These are phyloP conservation scores for Murina feae DNA, from an alignment of 2,113 vertebrate genomes.

Conservation along the genomic window DNA sequence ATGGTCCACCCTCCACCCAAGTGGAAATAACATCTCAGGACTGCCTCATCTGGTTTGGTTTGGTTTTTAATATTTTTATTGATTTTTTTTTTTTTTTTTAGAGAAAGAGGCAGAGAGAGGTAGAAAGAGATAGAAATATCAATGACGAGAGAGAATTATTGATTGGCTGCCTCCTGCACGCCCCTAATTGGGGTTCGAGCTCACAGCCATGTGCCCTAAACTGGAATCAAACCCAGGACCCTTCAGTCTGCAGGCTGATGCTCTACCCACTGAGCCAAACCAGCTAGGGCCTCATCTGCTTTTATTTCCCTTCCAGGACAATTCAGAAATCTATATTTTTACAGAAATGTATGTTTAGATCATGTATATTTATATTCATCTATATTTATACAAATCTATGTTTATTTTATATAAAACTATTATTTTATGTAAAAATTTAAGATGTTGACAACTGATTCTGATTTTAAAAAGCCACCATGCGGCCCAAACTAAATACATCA, in stretches of 20 bases:
- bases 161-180: too few relatives aligned
- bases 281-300: too few relatives aligned
- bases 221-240: too few relatives aligned
- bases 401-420: background rate
- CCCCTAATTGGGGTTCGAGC: accelerated
- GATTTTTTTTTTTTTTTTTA: too few relatives aligned
- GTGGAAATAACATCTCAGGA: background rate
- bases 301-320: background rate
- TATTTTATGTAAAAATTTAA: background rate
- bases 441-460: background rate
- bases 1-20: accelerated
- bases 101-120: too few relatives aligned
- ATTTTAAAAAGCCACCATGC: background rate
- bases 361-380: background rate
- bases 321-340: background rate
- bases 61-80: background rate
- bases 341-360: background rate
- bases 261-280: too few relatives aligned
- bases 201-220: too few relatives aligned
- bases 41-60: background rate
- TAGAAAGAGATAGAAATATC: too few relatives aligned
- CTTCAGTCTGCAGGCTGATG: too few relatives aligned
- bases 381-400: background rate
- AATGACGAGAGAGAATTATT: too few relatives aligned
- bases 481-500: background rate